Evolutionary conservation across 2,113 vertebrate genomes (phyloP), one percentile per base, ranked within the genome.

Genomic region (Aramus guarauna): DNA sequence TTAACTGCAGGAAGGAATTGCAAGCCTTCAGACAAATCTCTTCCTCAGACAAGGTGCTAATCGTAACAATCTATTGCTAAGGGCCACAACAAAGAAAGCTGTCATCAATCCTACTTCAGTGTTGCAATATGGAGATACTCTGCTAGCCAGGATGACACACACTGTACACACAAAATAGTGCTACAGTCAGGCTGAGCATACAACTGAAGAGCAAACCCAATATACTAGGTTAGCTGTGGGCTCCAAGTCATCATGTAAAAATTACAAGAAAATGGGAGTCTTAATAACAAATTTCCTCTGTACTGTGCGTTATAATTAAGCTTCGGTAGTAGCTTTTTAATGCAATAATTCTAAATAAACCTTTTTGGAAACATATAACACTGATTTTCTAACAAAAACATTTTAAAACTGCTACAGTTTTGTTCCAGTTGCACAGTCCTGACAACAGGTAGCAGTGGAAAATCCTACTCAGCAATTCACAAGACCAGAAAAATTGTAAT

Each of bases 41-140:
- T 8, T 19, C 30, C 79, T 71, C 79, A 50, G 64, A 89, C 72
- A 88, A 64, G 1, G 6, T 80, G 64, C 78, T 95, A 67, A 96
- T 94, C 92, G 90, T 53, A 67, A 37, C 69, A 56, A 90, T 69
- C 83, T 90, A 59, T 64, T 43, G 76, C 90, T 86, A 52, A 81
- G 30, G 76, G 83, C 76, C 2, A 1, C 76, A 91, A n/a, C 86
- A 67, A 74, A 53, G 85, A 9, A 7, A 36, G 12, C 59, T 64
- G 90, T 74, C 88, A 94, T 91, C 92, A 75, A 23, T 87, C 92
- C 64, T 68, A 43, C 79, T 17, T 30, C 72, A 21, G 45, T 5
- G n/a, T 2, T 47, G 68, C 2, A 20, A 69, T 9, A 10, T 0
- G 9, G 71, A 91, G 39, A 66, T 62, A 60, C 34, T 85, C 34